Evolutionary conservation across 1,140 invertebrate species (phyloP), one percentile per base, ranked within the genome.

Genomic region (Zophobas atratus): DNA sequence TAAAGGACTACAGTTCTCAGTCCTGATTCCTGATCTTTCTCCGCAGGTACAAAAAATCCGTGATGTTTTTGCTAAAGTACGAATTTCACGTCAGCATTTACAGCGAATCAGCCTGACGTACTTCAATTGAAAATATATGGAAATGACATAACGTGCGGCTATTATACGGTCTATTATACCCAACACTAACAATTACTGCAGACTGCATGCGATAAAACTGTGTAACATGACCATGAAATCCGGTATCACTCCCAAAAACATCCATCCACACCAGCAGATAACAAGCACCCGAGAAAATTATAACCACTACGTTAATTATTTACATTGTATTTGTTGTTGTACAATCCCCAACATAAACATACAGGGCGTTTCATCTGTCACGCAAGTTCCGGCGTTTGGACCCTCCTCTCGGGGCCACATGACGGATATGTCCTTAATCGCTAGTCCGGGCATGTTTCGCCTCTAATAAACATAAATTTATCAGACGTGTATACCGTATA

Each of bases 141-240:
- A 20, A 20, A 20, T 20, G 20, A 20, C 20, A 20, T 20, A 20
- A 20, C 20, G 20, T 20, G 20, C 20, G 20, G 20, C 20, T 20
- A 20, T 20, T 20, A 20, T 20, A 20, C 20, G 20, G 20, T 20
- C 20, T 20, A 20, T 20, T 20, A 20, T 20, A 20, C 20, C 20
- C 20, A 20, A 20, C 20, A 20, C 20, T 20, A 20, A 20, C 20
- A 20, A 20, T 20, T 20, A 20, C 20, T 20, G 20, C 20, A 20
- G 20, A 20, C 20, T 20, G 20, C 20, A 20, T 0, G 20, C 20
- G 20, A 20, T 20, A 20, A 20, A 67, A 67, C 20, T 2, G 39
- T 34, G 38, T 20, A 43, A 8, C 60, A 67, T 67, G 60, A 20
- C 60, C 60, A 67, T 67, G 60, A 67, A 43, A 38, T 46, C 53